Base-by-base conservation (phyloP, 1,140 invertebrate genomes). In the Homarus americanus region DNA sequence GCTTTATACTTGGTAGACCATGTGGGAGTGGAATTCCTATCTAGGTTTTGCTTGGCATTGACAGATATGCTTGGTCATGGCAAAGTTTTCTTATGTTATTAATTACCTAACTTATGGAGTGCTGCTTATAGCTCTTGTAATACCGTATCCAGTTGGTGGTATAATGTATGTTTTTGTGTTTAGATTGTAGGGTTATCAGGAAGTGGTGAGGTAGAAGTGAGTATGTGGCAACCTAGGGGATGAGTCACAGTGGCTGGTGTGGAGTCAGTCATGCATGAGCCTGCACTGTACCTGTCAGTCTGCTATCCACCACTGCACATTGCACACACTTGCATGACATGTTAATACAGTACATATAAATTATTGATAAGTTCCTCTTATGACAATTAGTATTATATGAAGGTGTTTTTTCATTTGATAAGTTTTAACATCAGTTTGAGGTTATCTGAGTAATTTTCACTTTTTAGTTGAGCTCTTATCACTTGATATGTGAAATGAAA, bases 191-290 rank as follows among this genome's bases (percentile, higher is more conserved):
- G 53, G 53, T 58, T 58, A 58, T 58, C 28, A 69, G 63, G 63
- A 69, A 69, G 63, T 69, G 63, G 63, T 10, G n/a, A 32, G 32
- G 63, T 69, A 69, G 32, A 69, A 69, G 80, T 36, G 69, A 28
- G 66, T 34, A 40, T 49, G 2, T 84, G 83, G 83, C 69, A 75
- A 85, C 83, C 72, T 36, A 20, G 53, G 53, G 53, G 41, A 75
- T 85, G 83, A 85, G 69, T 85, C 83, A 85, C 72, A 73, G 36
- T 24, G 40, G 83, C 40, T 85, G 83, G 83, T 85, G 72, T 41
- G 83, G 82, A 73, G 83, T 85, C 69, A 85, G 83, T 85, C 83
- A 85, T 73, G 83, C 83, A 36, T 72, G 72, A 85, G 38, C 40
- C 83, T 75, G 40, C 24, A 85, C 66, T 53, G 24, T 85, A 69